Evolutionary conservation across 2,797 vertebrate species (phyloP), one percentile per base, ranked within the genome.

Genomic region (Limnodromus scolopaceus): DNA sequence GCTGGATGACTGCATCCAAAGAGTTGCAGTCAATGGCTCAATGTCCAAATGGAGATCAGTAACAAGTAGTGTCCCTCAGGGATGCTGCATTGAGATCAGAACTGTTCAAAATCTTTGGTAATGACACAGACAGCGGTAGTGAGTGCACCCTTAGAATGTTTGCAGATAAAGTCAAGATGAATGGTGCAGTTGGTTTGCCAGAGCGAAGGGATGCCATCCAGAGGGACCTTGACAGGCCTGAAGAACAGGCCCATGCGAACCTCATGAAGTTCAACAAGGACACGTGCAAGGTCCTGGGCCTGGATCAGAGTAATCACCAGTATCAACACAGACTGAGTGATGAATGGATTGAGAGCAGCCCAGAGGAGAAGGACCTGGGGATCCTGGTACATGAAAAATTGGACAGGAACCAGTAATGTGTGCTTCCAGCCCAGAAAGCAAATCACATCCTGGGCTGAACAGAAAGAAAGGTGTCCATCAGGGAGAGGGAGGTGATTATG

Each of bases 41-140:
- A 16, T 1, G 3, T 27, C 30, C 18, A 57, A 61, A 74, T 6
- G 17, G 25, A 45, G 5, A 70, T 51, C 4, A 39, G 24, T 20
- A 85, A 54, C 2, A 68, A 69, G 9, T 10, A 18, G 10, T 41
- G 30, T 36, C 27, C 23, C 43, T 38, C 45, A 60, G 2, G 13
- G 17, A 11, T 28, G 1, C 1, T 0, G 0, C 28, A 34, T 0
- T 20, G 6, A 20, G 11, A 77, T 6, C 3, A 1, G 3, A 17
- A 39, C 6, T 43, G 30, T 5, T 78, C 17, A 32, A 1, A 23
- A 20, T 46, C 27, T 58, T 32, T 1, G 1, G 12, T 1, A 63
- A 71, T 23, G 22, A 39, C 13, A 58, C 1, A 46, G 30, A 55
- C 4, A 69, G 17, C 8, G 6, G 23, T 1, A 88, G 16, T 2